Evolutionary conservation across 2,888 invertebrate genomes (phyloP).

Genomic region (Tenthredo amoena): DNA sequence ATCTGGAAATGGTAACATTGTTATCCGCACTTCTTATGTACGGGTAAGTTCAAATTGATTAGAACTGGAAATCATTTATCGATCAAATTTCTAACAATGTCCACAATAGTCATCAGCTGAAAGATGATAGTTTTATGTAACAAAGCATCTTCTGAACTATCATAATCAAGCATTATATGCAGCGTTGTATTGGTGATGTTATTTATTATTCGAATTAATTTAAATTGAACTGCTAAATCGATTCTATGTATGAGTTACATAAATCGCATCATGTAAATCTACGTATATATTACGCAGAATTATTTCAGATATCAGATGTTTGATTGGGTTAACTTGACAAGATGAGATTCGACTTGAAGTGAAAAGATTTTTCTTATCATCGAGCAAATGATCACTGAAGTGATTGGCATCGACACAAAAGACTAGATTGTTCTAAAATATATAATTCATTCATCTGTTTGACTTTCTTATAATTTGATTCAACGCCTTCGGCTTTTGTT

Average conservation of each 20-base stretch:
- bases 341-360: background rate
- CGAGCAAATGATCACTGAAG: too few relatives aligned
- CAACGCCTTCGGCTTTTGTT: background rate
- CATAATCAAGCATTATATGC: background rate
- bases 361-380: background rate
- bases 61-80: background rate
- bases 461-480: background rate
- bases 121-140: background rate
- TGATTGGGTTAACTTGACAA: background rate
- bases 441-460: background rate
- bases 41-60: background rate
- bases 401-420: background rate
- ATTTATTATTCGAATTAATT: background rate
- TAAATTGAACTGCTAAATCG: background rate
- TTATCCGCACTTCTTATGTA: background rate
- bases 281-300: background rate
- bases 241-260: background rate
- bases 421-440: background rate
- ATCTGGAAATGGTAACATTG: background rate
- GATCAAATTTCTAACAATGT: background rate
- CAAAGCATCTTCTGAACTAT: background rate
- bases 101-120: background rate
- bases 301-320: background rate
- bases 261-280: background rate
- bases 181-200: background rate